Base-by-base conservation (phyloP, 2,797 vertebrate genomes). In the Brachyrhaphis roseni region DNA sequence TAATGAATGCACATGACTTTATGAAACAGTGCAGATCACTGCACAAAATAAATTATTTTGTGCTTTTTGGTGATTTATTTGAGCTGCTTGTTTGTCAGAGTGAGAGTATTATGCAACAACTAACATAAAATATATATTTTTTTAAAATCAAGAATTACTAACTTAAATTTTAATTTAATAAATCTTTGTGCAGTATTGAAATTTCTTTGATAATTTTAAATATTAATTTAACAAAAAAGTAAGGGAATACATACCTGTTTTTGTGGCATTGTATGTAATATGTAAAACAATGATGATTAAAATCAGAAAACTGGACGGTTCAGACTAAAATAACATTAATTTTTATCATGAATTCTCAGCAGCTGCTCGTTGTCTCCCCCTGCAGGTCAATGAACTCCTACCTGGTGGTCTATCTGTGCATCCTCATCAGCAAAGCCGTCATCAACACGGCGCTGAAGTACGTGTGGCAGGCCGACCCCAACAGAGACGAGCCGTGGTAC, bases 381-480 rank as follows among this genome's bases (percentile, higher is more conserved):
- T 74, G 20, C 92, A 99, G 98, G 90, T 99, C 98, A 13, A 99
- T 99, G 98, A 99, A 99, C 74, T 94, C 95, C 36, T 99, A 97
- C 94, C 95, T 99, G 88, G 84, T 99, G 66, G 98, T 99, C 71
- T 99, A 99, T 94, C 96, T 99, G 85, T 98, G 97, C 90, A 99
- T 99, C 82, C 97, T 99, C 57, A 96, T 99, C 93, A 95, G 97
- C 91, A 99, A 99, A 94, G 97, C 98, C 13, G 66, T 99, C 83
- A 94, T 98, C 94, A 98, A 98, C 93, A 99, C 98, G 0, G 86
- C 91, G 39, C 91, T 99, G 68, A 99, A 99, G 78, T 98, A 98
- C 0, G 92, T 95, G 41, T 99, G 98, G 98, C 97, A 99, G 94
- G 97, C 97, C 1, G 94, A 97, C 71, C 93, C 96, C 0, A 95